Evolutionary conservation across 2,797 vertebrate genomes (phyloP), one percentile per base, ranked within the genome.

Genomic region (Propithecus deckenii): DNA sequence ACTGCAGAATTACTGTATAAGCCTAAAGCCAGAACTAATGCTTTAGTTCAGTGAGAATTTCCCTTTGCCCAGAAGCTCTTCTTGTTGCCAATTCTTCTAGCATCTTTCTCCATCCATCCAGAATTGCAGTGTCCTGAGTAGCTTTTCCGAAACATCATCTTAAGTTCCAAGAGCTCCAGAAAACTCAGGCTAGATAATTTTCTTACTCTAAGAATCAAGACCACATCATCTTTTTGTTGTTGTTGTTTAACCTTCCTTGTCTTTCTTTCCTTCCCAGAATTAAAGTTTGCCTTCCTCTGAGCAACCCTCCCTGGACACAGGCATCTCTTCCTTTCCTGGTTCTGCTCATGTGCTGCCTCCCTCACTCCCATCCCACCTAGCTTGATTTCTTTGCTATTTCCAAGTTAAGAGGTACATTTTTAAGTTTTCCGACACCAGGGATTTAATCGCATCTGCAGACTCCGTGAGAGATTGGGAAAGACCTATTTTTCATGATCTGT

Each of bases 251-350:
- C 18, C 28, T 23, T 55, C 12, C 41, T 78, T 48, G 20, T 4
- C 3, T 28, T 89, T 75, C 61, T 90, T 95, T 90, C 18, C 61
- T 89, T 67, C 25, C 38, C 43, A 63, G 41, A 85, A 79, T 83
- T 69, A 30, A 93, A 86, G 14, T 93, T 74, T 89, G 11, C 32
- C 86, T 91, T 93, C 35, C 41, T 83, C 20, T 57, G n/a, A 52
- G 30, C 15, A 57, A 11, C 69, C 52, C 38, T 93, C 38, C 22
- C 43, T 86, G 5, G 25, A 86, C 2, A 32, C n/a, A n/a, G 2
- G 11, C 4, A 63, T 89, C 30, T 79, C 86, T 91, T 61, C 15
- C 43, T 13, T 88, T 69, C 74, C 46, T 30, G 13, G 20, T 8
- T 81, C 69, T 93, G 46, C 17, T 89, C 61, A 71, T 92, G 74